Percentiles rank a stretch among this genome's conserved stretches.
These are phyloP conservation scores for Limanda limanda DNA, from an alignment of 2,113 vertebrate species.

Conservation along the genomic window DNA sequence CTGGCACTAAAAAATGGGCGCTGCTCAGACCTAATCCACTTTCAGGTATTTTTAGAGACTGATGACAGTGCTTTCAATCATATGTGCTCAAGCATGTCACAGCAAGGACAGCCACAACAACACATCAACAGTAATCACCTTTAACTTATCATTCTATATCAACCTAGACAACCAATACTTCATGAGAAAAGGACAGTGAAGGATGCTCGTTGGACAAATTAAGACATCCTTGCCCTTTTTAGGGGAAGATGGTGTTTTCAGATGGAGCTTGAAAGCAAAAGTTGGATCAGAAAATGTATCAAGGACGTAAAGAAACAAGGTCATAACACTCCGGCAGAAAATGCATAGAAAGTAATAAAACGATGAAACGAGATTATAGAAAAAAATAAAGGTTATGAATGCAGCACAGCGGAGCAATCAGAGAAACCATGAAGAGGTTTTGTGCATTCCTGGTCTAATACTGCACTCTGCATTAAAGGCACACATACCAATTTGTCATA, in stretches of 20 bases:
- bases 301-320: neutral
- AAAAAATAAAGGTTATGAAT: neutral
- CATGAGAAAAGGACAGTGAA: neutral
- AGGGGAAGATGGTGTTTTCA: neutral
- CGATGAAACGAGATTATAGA: constrained; percentile 1
- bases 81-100: neutral
- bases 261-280: neutral
- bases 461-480: neutral
- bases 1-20: too few relatives aligned
- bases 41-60: neutral
- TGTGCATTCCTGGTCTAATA: neutral
- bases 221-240: neutral
- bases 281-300: neutral
- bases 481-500: neutral
- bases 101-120: neutral
- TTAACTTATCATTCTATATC: neutral
- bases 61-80: neutral
- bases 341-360: constrained; percentile 3
- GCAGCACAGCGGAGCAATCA: constrained; percentile 3
- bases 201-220: neutral
- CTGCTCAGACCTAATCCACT: too few relatives aligned
- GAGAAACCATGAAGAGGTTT: neutral
- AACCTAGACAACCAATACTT: neutral
- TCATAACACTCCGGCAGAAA: neutral
- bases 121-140: neutral